Base-by-base conservation (phyloP, 2,888 invertebrate genomes). In the Barypeithes pellucidus region DNA sequence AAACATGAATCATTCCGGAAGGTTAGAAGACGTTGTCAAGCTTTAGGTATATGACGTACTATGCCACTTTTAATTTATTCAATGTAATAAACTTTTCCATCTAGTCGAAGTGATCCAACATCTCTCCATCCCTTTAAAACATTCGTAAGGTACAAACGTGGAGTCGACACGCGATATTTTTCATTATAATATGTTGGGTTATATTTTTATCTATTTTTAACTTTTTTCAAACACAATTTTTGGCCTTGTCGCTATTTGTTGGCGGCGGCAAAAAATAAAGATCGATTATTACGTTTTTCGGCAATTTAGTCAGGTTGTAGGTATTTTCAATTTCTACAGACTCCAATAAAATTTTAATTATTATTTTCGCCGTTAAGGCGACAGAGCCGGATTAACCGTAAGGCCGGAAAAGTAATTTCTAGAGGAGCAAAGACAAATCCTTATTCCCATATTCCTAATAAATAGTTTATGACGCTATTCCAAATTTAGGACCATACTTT, bases 121-220 rank as follows among this genome's bases (percentile, higher is more conserved):
- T 60, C 47, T 14, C 29, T 45, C 24, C 60, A 60, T 41, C 45
- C 41, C 12, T 43, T 33, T 29, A 67, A 60, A 67, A 72, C 67
- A 59, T 29, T 71, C 20, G 47, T 67, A 14, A 50, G 39, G 41
- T 59, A 60, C 57, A 57, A 70, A 73, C 45, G 33, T 62, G 20
- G 39, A 39, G 16, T 14, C 29, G 20, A 36, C 72, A 73, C 72
- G 72, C 67, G 52, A 73, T 63, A 14, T n/a, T 61, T 22, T 50
- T 67, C 24, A 45, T 67, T 62, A 43, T 43, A 43, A 67, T 59
- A 57, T 33, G 62, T 67, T 62, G 54, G 62, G 57, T 59, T 62
- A 29, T 59, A 62, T 73, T 68, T 61, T 61, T 47, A 16, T 72
- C 67, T 68, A 73, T 73, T 73, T 73, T 73, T 73, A 72, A 72